Evolutionary conservation across 1,140 invertebrate species (phyloP).

Genomic region (Hycleus phaleratus): DNA sequence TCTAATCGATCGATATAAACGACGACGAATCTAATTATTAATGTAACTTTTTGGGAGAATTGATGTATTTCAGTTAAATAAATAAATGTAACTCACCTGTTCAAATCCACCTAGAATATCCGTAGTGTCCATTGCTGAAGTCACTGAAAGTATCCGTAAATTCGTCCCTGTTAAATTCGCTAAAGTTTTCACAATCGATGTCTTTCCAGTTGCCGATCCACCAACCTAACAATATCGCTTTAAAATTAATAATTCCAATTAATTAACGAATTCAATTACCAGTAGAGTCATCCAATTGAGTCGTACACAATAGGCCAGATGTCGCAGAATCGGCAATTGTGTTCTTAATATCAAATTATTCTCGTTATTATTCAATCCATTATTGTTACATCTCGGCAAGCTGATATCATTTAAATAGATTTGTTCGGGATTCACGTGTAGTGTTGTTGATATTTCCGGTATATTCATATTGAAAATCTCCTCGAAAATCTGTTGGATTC

Average conservation of each 20-base stretch:
- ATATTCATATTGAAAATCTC: conserved; percentile 48
- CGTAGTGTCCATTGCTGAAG: conserved; percentile 89
- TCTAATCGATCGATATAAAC: neutral
- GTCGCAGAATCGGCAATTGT: conserved; percentile 60
- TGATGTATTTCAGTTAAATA: neutral
- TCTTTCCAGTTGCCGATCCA: conserved; percentile 72
- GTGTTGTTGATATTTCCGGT: conserved; percentile 42
- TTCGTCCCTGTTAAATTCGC: conserved; percentile 66
- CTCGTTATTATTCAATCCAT: conserved; percentile 39
- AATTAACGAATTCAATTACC: conserved; percentile 46
- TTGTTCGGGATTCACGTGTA: conserved; percentile 46
- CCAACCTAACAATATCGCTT: conserved; percentile 57
- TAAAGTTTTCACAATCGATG: conserved; percentile 66
- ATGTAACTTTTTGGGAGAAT: neutral
- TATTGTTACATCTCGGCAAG: conserved; percentile 41
- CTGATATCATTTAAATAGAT: conserved; percentile 53
- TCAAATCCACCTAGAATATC: conserved; percentile 94
- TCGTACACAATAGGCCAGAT: conserved; percentile 72
- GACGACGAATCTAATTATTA: neutral
- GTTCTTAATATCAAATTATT: conserved; percentile 56
- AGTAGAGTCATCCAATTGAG: conserved; percentile 90
- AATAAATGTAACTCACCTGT: conserved; percentile 59
- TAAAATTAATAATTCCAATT: conserved; percentile 14
- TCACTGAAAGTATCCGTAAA: conserved; percentile 74
- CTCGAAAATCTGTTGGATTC: conserved; percentile 54